Conservation (phyloP, 2,113 vertebrate species). For the Silurus meridionalis region DNA sequence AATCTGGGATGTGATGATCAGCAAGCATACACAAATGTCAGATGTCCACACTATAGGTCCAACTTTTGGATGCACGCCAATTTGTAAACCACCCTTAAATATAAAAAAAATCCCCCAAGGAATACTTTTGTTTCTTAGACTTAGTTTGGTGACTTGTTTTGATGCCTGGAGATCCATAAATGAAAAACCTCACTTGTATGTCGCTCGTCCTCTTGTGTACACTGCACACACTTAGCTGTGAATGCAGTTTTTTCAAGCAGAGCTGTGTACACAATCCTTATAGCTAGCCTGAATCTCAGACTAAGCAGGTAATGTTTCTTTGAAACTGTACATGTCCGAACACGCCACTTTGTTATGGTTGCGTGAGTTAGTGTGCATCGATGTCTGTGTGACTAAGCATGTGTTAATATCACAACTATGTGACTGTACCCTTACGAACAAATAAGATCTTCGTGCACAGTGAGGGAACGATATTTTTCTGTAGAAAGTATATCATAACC, state of each 20-base stretch:
- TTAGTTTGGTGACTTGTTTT: not conserved
- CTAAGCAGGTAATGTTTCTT: conserved; percentile 12
- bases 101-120: not conserved
- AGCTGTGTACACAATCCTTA: not conserved
- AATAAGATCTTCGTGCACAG: not conserved
- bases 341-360: conserved; percentile 16
- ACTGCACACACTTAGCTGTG: not conserved
- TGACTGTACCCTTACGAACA: conserved; percentile 14
- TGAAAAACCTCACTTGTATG: not conserved
- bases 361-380: not conserved
- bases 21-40: not conserved
- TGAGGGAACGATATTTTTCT: not conserved
- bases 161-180: not conserved
- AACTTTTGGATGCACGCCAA: not conserved
- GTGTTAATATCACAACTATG: conserved; percentile 26
- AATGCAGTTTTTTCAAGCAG: conserved; percentile 10
- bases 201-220: not conserved
- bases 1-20: not conserved
- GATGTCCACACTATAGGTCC: not conserved
- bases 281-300: not conserved
- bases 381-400: conserved; percentile 40
- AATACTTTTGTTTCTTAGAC: not conserved
- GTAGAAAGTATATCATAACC: not conserved
- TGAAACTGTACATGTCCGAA: conserved; percentile 14
- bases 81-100: not conserved